phyloP scores from a whole-genome alignment of 2,113 vertebrate species.

The Rallus limicola region DNA sequence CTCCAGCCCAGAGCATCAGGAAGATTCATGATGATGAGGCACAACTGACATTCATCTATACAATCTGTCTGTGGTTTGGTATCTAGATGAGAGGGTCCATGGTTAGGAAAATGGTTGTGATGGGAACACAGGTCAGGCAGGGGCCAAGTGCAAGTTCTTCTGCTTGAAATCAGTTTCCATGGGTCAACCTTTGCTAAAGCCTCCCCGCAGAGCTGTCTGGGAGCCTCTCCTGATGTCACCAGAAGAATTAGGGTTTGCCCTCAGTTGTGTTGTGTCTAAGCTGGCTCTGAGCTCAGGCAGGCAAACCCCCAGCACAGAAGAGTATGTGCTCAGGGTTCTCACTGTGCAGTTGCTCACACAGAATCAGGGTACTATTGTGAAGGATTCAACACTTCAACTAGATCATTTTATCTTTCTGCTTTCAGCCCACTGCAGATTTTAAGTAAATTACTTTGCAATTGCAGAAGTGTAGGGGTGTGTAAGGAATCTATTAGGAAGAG shows the following conservation, averaged over 20 bases:
- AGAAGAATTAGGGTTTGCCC: neutral
- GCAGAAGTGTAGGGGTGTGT: neutral
- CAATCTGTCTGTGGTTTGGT: rapidly evolving
- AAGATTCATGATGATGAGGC: neutral
- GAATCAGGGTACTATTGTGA: neutral
- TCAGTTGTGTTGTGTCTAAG: neutral
- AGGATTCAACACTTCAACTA: neutral
- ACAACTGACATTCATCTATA: neutral
- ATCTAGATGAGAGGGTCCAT: neutral
- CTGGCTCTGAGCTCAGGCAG: neutral
- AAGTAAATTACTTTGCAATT: neutral
- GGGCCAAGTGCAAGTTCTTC: neutral
- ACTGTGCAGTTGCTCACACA: neutral
- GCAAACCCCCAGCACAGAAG: neutral
- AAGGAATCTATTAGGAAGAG: neutral
- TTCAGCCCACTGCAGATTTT: neutral
- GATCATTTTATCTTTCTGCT: neutral
- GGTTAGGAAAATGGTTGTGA: neutral
- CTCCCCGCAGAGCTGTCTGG: neutral
- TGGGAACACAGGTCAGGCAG: neutral
- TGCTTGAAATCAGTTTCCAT: neutral
- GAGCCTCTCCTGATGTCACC: neutral
- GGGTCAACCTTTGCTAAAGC: neutral
- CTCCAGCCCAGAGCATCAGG: neutral
- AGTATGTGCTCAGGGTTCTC: neutral